Conservation (phyloP, 2,797 vertebrate species). For the Apogon hyalosoma region DNA sequence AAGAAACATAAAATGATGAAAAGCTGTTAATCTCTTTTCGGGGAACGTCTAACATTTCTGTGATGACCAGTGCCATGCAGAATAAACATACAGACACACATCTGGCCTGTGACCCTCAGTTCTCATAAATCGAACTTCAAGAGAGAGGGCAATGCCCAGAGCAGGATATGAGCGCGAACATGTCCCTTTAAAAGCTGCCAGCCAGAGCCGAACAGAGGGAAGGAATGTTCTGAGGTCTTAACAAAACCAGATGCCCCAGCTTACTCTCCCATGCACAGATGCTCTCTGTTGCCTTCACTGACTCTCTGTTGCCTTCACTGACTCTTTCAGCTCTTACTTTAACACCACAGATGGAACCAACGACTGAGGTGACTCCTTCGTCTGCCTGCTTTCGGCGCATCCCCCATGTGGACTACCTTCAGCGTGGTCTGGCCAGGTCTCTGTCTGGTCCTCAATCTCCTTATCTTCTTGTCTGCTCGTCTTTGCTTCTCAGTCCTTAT, state of each 20-base stretch:
- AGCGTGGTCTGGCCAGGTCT: conserved; percentile 34
- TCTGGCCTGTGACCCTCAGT: conserved; percentile 62
- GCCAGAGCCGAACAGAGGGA: conserved; percentile 77
- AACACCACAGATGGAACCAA: conserved; percentile 63
- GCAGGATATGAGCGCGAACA: conserved; percentile 82
- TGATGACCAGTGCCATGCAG: conserved; percentile 24
- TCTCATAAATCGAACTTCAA: conserved; percentile 76
- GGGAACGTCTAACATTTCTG: conserved; percentile 4
- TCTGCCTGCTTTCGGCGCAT: conserved; percentile 40
- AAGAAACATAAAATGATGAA: too few species aligned
- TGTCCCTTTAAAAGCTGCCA: conserved; percentile 80
- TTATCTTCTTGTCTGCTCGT: conserved; percentile 67
- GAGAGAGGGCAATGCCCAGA: conserved; percentile 66
- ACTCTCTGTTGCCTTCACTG: too few species aligned
- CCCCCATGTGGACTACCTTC: conserved; percentile 44
- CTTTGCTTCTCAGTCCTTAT: conserved; percentile 47
- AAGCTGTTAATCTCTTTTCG: conserved; percentile 2
- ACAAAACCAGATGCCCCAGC: conserved; percentile 83
- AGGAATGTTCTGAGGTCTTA: conserved; percentile 83
- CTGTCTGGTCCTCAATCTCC: conserved; percentile 62
- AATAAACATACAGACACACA: conserved; percentile 43
- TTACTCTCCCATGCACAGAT: conserved; percentile 65
- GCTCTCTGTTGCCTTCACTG: conserved; percentile 57
- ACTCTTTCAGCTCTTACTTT: conserved; percentile 51
- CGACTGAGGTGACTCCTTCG: conserved; percentile 41